phyloP scores from a whole-genome alignment of 2,797 vertebrate species.

The Oryzias dopingdopingensis region DNA sequence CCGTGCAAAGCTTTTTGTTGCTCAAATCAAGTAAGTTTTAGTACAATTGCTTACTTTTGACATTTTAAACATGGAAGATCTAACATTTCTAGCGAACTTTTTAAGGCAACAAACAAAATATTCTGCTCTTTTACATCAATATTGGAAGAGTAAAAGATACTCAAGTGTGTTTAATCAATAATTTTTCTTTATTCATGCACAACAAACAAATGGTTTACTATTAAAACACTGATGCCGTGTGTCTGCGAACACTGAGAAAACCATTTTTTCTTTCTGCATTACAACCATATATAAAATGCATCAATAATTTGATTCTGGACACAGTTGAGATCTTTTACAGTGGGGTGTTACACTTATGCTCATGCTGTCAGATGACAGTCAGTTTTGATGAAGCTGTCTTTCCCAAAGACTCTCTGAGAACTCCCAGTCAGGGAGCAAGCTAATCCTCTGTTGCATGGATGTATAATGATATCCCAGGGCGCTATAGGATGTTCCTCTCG shows the following conservation, averaged over 20 bases:
- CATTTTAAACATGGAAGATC: too few relatives aligned
- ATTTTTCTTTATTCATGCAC: too few relatives aligned
- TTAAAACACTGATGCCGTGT: background rate
- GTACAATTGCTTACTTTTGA: too few relatives aligned
- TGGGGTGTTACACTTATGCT: slow-evolving; percentile 10
- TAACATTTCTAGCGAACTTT: too few relatives aligned
- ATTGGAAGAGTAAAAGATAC: too few relatives aligned
- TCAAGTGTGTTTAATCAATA: too few relatives aligned
- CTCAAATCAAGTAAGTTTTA: too few relatives aligned
- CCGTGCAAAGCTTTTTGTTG: too few relatives aligned
- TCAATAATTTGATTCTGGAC: background rate
- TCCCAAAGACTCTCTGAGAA: slow-evolving; percentile 54
- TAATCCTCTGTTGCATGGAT: slow-evolving; percentile 77
- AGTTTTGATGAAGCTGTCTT: slow-evolving; percentile 71
- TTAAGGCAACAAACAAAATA: too few relatives aligned
- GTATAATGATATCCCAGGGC: slow-evolving; percentile 81
- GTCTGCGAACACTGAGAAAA: background rate
- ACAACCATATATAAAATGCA: background rate
- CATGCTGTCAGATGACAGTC: slow-evolving; percentile 35
- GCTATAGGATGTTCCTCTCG: slow-evolving; percentile 75
- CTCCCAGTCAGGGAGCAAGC: slow-evolving; percentile 59
- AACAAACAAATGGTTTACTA: too few relatives aligned
- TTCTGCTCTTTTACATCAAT: too few relatives aligned
- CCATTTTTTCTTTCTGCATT: background rate
- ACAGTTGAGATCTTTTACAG: slow-evolving; percentile 8